Evolutionary conservation across 2,888 invertebrate genomes (phyloP), one percentile per base, ranked within the genome.

Genomic region (Atethmia centrago): DNA sequence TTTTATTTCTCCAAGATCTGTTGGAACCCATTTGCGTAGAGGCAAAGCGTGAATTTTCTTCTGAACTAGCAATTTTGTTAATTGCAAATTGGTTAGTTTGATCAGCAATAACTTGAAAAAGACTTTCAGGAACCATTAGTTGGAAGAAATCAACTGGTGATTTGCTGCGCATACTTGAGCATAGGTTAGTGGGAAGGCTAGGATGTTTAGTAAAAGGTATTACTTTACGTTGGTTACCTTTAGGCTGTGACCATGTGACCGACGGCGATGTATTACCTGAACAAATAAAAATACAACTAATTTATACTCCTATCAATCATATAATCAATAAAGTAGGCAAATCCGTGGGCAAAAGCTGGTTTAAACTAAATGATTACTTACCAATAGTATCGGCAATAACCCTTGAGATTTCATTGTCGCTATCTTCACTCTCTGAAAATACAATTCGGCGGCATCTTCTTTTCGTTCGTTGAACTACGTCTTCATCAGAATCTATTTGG

Each of bases 101-200:
- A 36, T 58, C 36, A 36, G 36, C 58, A 58, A 58, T 36, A 36
- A 21, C 58, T 58, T 58, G 58, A 58, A 58, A 58, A 58, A 58
- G 58, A 58, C 58, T 58, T 21, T 58, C n/a, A n/a, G n/a, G n/a
- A 58, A 36, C 58, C 36, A 58, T 36, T 58, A 58, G 58, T n/a
- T n/a, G n/a, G n/a, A n/a, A n/a, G 0, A 58, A 58, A 36, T 58
- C 58, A 58, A 12, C 21, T 36, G 58, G 58, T 0, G 58, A 58
- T 58, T 36, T 36, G 58, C n/a, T n/a, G n/a, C n/a, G n/a, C n/a
- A n/a, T n/a, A n/a, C n/a, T n/a, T n/a, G n/a, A n/a, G n/a, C n/a
- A 36, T 36, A 58, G 58, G 36, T 58, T 36, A 36, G 36, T 58
- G 21, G 58, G 58, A 21, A 58, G 36, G 36, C 58, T 36, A 58